phyloP scores from a whole-genome alignment of 2,888 invertebrate genomes.

The Eupithecia dodoneata region DNA sequence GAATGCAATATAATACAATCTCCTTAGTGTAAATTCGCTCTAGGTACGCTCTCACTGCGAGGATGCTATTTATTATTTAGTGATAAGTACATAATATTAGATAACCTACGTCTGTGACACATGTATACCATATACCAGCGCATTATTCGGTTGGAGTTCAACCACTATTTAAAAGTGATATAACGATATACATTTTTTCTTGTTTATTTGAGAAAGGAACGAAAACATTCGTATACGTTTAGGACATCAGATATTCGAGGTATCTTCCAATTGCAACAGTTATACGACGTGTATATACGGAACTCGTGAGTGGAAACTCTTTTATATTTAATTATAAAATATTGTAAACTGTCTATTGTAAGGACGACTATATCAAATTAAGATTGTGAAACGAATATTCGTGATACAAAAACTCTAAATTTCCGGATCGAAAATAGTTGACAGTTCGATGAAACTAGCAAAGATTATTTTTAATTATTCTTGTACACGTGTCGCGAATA shows the following conservation, averaged over 20 bases:
- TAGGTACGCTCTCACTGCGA: conserved; percentile 75
- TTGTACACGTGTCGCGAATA: conserved; percentile 52
- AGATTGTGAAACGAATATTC: conserved; percentile 54
- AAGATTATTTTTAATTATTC: conserved; percentile 45
- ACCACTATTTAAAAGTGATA: conserved; percentile 75
- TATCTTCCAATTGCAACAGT: conserved; percentile 80
- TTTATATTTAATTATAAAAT: conserved; percentile 80
- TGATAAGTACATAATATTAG: conserved; percentile 77
- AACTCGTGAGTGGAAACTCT: conserved; percentile 77
- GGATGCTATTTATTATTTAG: conserved; percentile 83
- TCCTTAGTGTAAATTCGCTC: conserved; percentile 80
- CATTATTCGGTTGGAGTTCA: conserved; percentile 71
- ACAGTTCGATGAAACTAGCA: conserved; percentile 31
- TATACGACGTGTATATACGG: conserved; percentile 83
- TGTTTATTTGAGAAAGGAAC: conserved; percentile 77
- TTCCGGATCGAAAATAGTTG: conserved; percentile 12
- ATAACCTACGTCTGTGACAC: conserved; percentile 77
- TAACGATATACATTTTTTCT: conserved; percentile 69
- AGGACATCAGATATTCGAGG: conserved; percentile 71
- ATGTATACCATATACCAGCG: conserved; percentile 82
- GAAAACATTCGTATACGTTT: conserved; percentile 91
- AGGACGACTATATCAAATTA: conserved; percentile 71
- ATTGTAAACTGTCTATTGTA: conserved; percentile 80
- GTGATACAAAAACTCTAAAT: conserved; percentile 42
- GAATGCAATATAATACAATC: conserved; percentile 78